Evolutionary conservation across 2,113 vertebrate species (phyloP).

Genomic region (Scolopax mira): DNA sequence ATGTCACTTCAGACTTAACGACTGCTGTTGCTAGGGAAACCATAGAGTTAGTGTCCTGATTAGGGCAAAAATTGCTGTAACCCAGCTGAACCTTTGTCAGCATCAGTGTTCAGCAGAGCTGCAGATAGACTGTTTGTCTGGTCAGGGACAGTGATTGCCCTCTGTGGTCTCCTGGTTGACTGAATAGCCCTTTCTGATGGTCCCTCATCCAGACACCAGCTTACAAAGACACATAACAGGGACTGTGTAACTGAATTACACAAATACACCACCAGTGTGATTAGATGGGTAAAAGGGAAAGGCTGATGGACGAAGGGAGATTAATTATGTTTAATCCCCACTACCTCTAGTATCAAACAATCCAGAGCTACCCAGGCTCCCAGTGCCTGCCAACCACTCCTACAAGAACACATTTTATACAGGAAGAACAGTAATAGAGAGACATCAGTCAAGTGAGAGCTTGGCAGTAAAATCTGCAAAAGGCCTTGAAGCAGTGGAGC

Average conservation of each 20-base stretch:
- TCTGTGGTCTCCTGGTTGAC: background rate
- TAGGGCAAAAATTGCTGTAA: slow-evolving; percentile 25
- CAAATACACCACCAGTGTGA: background rate
- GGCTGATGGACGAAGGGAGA: background rate
- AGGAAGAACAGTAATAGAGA: background rate
- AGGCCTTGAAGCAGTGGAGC: background rate
- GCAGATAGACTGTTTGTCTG: background rate
- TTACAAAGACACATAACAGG: background rate
- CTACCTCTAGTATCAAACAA: background rate
- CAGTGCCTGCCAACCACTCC: background rate
- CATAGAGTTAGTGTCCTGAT: slow-evolving; percentile 22
- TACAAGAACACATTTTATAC: background rate
- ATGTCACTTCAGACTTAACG: slow-evolving; percentile 1
- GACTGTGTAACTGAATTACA: background rate
- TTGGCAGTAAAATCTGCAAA: background rate
- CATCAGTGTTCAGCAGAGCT: background rate
- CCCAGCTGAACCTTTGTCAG: slow-evolving; percentile 31
- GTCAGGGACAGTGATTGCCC: background rate
- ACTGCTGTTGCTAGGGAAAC: slow-evolving; percentile 74
- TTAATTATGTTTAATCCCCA: background rate
- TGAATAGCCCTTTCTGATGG: background rate
- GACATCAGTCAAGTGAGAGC: background rate
- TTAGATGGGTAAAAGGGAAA: background rate
- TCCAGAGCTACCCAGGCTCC: background rate
- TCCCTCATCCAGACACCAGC: background rate